These are phyloP conservation scores for Remorina albescens DNA, from an alignment of 2,797 vertebrate species.

Conservation along the genomic window DNA sequence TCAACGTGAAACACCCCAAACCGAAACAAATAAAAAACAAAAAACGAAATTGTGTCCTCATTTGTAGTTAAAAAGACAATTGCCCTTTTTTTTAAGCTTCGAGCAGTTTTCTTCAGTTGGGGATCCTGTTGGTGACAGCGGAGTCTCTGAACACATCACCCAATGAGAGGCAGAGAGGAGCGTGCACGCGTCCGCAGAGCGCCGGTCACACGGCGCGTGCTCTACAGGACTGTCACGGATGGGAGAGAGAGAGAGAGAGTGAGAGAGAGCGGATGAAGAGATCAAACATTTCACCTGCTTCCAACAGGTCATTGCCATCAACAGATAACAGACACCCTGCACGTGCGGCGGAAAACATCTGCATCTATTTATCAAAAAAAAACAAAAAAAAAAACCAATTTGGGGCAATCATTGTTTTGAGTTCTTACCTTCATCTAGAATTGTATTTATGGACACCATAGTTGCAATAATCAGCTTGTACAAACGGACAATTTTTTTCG, in stretches of 20 bases:
- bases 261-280: conserved; percentile 34
- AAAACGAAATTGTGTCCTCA: conserved; percentile 34
- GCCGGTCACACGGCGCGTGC: conserved; percentile 74
- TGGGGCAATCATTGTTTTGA: neutral
- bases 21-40: too few species aligned
- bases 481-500: neutral
- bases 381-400: neutral
- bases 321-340: neutral
- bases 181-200: conserved; percentile 78
- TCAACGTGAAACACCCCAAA: conserved; percentile 23
- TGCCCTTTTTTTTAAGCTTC: conserved; percentile 10
- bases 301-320: conserved; percentile 35
- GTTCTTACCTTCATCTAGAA: too few species aligned
- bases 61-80: conserved; percentile 31
- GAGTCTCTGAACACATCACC: conserved; percentile 71
- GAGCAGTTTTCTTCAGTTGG: conserved; percentile 45
- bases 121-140: conserved; percentile 56
- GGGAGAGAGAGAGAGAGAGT: conserved; percentile 18
- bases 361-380: too few species aligned
- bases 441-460: too few species aligned
- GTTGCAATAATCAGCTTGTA: too few species aligned
- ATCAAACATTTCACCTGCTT: conserved; percentile 55
- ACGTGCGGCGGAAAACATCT: neutral
- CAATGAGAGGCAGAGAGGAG: conserved; percentile 40
- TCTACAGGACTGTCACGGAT: conserved; percentile 66